Base-by-base conservation (phyloP, 2,113 vertebrate species). In the Chaetodon auriga region DNA sequence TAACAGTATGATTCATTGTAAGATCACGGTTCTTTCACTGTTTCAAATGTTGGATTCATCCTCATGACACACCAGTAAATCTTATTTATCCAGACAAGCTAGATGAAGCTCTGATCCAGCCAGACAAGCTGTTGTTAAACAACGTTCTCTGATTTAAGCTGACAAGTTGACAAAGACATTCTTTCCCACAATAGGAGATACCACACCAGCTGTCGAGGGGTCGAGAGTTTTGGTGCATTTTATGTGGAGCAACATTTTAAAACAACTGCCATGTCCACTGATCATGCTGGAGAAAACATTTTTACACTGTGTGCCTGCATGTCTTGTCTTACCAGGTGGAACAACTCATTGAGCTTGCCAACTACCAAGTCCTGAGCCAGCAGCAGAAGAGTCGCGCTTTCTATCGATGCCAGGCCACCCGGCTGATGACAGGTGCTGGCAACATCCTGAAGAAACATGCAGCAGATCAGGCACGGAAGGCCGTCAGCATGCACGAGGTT, bases 301-400 rank as follows among this genome's bases (percentile, higher is more conserved):
- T 70, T 62, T 21, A 46, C 10, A 11, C n/a, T 77, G 13, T 60
- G 5, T 78, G 36, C 30, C 35, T 76, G 74, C 43, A 14, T 69
- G 41, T 73, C 78, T 78, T 60, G 14, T 78, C 25, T 54, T 2
- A 36, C 58, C 35, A 94, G 93, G 94, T 98, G n/a, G 98, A 99
- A 88, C 98, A 99, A 80, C 94, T 99, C 45, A 98, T 99, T n/a
- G 98, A 99, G 89, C 71, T 99, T 53, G 98, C 98, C 75, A 99
- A 99, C 93, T 99, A 99, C 93, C 98, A 99, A 80, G 97, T 99
- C n/a, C 95, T 99, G 82, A 99, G 98, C 94, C 97, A 99, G 87
- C 98, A 99, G 89, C 97, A 99, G 91, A 99, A 99, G 90, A 99
- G 98, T 83, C 95, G 98, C 1, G 98, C 98, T 5, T 99, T 99